Evolutionary conservation across 2,888 invertebrate genomes (phyloP), one percentile per base, ranked within the genome.

Genomic region (Camponotus fellah): DNA sequence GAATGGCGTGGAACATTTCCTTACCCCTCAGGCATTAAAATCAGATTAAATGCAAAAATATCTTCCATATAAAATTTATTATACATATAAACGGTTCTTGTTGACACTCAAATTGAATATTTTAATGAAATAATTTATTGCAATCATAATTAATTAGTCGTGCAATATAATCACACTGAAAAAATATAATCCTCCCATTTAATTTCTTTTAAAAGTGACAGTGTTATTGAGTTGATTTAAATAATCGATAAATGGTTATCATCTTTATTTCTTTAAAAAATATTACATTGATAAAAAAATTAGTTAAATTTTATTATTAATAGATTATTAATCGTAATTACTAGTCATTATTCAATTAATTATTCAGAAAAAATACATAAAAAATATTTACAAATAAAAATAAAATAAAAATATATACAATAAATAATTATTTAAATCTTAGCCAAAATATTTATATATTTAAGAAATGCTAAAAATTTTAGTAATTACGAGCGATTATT

Each of bases 11-110:
- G 21, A 21, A 37, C 49, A 9, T 65, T 66, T 12, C 34, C 37
- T 66, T 53, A 58, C 17, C 12, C 9, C 21, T 32, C 14, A 58
- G 58, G 58, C 46, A 71, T 37, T 34, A 4, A 32, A 49, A 26
- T 37, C 8, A 49, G 26, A 12, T n/a, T 56, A 69, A 77, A 68
- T 12, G 66, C 26, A 21, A 76, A 49, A 76, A 77, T 76, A 76
- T 53, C 5, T 40, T 40, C 5, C 40, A 3, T 32, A 26, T 1
- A 1, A 53, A 17, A 17, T 21, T 64, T 46, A 76, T 40, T 21
- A 37, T 21, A 26, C 26, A 26, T 26, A 53, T 76, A 53, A 9
- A 6, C 8, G 26, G 17, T 49, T 37, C 40, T 40, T 69, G 34
- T 69, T 58, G 6, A 62, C 2, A 34, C 1, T 37, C 53, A 49